Evolutionary conservation across 2,113 vertebrate species (phyloP).

Genomic region (Ictidomys tridecemlineatus): DNA sequence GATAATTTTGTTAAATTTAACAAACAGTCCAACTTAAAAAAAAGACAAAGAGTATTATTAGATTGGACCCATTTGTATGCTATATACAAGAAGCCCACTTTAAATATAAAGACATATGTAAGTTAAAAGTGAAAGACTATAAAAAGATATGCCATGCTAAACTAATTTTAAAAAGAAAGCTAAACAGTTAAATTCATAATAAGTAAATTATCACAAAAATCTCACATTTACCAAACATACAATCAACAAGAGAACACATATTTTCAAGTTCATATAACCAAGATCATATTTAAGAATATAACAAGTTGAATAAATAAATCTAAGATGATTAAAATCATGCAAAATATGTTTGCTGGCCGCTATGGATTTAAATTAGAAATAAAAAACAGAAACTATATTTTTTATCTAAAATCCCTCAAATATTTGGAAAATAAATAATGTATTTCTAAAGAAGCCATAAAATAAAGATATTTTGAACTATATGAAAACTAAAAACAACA

Average conservation of each 20-base stretch:
- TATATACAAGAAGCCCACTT: background rate
- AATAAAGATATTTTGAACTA: conserved; percentile 15
- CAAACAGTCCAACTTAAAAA: background rate
- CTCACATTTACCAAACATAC: background rate
- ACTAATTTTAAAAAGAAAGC: background rate
- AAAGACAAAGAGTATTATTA: background rate
- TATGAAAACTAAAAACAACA: conserved; percentile 18
- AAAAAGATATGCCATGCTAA: background rate
- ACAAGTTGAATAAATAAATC: conserved; percentile 9
- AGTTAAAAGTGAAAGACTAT: background rate
- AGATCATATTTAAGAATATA: background rate
- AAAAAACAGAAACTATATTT: background rate
- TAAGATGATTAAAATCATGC: conserved; percentile 45
- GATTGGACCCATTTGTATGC: background rate
- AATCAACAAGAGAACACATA: background rate
- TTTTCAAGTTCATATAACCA: background rate
- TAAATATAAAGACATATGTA: background rate
- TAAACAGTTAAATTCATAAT: background rate
- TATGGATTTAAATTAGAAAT: conserved; percentile 15
- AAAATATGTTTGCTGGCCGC: background rate
- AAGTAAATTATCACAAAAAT: conserved; percentile 12
- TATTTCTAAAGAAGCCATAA: conserved; percentile 28
- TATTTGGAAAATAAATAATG: conserved; percentile 37
- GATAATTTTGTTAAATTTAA: conserved; percentile 23
- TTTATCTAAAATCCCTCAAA: conserved; percentile 33